Conservation (phyloP, 2,797 vertebrate species). For the Brotogeris chrysoptera region DNA sequence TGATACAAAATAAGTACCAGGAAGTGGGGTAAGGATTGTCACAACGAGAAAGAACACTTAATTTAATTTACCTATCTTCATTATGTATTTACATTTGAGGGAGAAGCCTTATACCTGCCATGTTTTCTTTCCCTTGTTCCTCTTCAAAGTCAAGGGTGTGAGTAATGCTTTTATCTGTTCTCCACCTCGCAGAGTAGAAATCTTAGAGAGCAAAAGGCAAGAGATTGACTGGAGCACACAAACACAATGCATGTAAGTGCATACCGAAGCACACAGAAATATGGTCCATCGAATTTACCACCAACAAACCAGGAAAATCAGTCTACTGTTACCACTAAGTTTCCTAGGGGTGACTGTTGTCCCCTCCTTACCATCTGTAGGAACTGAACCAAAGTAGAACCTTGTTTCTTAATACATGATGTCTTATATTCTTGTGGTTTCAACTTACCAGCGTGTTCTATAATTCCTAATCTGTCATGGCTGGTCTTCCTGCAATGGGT, state of each 20-base stretch:
- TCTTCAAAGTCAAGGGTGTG: not conserved
- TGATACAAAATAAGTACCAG: not conserved
- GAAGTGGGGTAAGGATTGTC: too few relatives aligned
- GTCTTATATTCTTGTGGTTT: not conserved
- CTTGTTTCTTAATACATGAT: not conserved
- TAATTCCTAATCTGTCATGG: not conserved
- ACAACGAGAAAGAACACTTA: not conserved
- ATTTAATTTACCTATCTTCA: not conserved
- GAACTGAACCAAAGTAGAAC: not conserved
- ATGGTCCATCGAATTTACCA: not conserved
- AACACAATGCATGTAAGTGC: not conserved
- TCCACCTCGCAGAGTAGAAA: not conserved
- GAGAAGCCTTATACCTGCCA: not conserved
- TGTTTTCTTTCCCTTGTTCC: not conserved
- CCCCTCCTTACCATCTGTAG: not conserved
- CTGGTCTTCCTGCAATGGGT: not conserved
- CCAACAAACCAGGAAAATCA: not conserved
- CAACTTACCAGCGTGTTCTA: not conserved
- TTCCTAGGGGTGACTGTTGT: not conserved
- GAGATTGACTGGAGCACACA: not conserved
- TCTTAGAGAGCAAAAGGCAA: not conserved
- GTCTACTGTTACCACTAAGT: not conserved
- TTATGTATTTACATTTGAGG: not conserved
- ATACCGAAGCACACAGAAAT: not conserved
- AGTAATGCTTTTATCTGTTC: not conserved